Evolutionary conservation across 1,140 invertebrate species (phyloP), one percentile per base, ranked within the genome.

Genomic region (Papilio polyxenes): DNA sequence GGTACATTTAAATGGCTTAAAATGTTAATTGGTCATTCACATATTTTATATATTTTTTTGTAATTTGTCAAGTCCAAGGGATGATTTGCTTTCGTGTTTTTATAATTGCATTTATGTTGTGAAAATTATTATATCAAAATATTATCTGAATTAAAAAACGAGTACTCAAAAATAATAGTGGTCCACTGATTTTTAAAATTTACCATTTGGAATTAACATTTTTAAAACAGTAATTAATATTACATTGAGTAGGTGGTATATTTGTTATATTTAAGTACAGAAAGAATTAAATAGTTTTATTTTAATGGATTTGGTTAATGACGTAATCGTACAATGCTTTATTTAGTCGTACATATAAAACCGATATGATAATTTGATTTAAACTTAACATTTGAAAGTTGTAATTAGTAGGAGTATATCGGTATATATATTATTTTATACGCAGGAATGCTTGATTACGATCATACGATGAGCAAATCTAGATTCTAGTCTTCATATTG

Each of bases 381-480:
- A 62, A 62, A 62, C 17, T 20, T 40, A 72, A 72, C 65, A 15
- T 72, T 31, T 8, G 23, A 31, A 65, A 15, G 31, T 37, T 9
- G 15, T 72, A 72, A 15, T 72, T 17, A 72, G 13, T 69, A 15
- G 31, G 59, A 65, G 59, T 65, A 65, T 31, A 4, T 23, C 23
- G 20, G 62, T 13, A 65, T 11, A 23, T 82, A 83, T 59, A 48
- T 75, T 83, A 82, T 53, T 82, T 78, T 77, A 83, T 82, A 79
- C 82, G 82, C 82, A 81, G 84, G 84, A 85, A 85, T 85, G 84
- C 81, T 85, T 82, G 69, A 81, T 83, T 82, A 80, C 80, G 44
- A 80, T 62, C 15, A 44, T 80, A 23, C 80, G 76, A 83, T 83
- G 75, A 80, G 76, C 80, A 80, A 81, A 76, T 83, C 40, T 83